Evolutionary conservation across 2,888 invertebrate genomes (phyloP), one percentile per base, ranked within the genome.

Genomic region (Platerodrilus igneus): DNA sequence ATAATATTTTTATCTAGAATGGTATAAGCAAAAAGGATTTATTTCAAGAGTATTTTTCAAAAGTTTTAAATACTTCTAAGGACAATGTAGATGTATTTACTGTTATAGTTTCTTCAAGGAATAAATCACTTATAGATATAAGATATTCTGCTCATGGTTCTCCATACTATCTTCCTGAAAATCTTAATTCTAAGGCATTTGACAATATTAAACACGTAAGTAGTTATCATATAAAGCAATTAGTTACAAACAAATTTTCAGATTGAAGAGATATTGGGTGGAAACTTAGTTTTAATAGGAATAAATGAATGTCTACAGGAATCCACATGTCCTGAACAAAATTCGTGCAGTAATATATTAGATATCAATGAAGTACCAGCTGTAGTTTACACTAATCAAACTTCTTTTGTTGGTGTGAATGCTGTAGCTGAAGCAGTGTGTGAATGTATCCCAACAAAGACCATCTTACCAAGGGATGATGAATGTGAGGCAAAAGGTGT

Each of bases 31-130:
- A 80, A 58, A 86, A 85, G 60, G 84, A 86, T 54, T 72, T 79
- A 4, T 52, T 76, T 8, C 75, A 75, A 45, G 66, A 71, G 16
- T 69, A 75, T 30, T 63, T 90, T 34, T 77, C 90, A 0, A 69
- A 75, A 45, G 76, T 88, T 30, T 77, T 93, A 53, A 87, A 87
- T 58, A 83, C 85, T 0, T 83, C 86, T 0, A 62, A 79, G 39
- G 79, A 84, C 29, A 90, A 93, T 62, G 88, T 99, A 0, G 93
- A 95, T 61, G 84, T 97, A 0, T 94, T 97, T 63, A 95, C 95
- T 0, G 88, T 96, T 1, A 76, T 91, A 17, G 77, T 78, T 52
- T 81, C 83, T 9, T 76, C 77, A 1, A 50, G 53, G 19, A 80
- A 83, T 54, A 77, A 77, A 45, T 74, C 76, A 1, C 75, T 81